Base-by-base conservation (phyloP, 1,140 invertebrate species). In the Gonioctena quinquepunctata region DNA sequence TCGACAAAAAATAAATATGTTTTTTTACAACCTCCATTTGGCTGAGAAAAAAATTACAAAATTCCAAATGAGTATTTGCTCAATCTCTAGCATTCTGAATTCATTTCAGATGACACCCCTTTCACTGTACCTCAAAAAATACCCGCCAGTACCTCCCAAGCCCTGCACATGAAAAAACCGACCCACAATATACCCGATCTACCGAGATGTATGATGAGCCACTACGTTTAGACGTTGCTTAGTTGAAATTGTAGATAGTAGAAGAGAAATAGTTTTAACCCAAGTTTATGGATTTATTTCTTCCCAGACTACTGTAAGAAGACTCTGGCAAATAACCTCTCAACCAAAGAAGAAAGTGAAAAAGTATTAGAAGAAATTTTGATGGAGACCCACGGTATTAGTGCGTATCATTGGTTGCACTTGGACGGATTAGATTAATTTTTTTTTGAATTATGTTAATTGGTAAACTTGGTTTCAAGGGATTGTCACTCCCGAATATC, bases 111-210 rank as follows among this genome's bases (percentile, higher is more conserved):
- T 62, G 50, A 69, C 23, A 21, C 21, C 11, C 52, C 52, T 6
- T 5, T 18, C 13, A 23, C 52, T 18, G 1, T 23, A 8, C 18
- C 18, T 8, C 52, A 11, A 66, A 59, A 66, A 57, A 26, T 57
- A 22, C 22, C 19, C 52, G 11, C 18, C 52, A 21, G 11, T 18
- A 11, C 18, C 18, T 19, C 52, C 13, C 61, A 59, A 60, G 59
- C 13, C 25, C n/a, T n/a, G n/a, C 49, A 69, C 19, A 69, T 70
- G 19, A 64, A 70, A 52, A 70, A 72, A 66, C 84, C 85, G 75
- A 87, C 86, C 67, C 86, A 87, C 84, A 85, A 85, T 83, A 85
- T 86, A 78, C 85, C 86, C 78, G 86, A 86, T 80, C 84, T 86
- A 77, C 84, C 85, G 81, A 83, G 85, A 80, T 86, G 85, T 84